Conservation (phyloP, 2,888 invertebrate genomes). For the Clostera curtula region DNA sequence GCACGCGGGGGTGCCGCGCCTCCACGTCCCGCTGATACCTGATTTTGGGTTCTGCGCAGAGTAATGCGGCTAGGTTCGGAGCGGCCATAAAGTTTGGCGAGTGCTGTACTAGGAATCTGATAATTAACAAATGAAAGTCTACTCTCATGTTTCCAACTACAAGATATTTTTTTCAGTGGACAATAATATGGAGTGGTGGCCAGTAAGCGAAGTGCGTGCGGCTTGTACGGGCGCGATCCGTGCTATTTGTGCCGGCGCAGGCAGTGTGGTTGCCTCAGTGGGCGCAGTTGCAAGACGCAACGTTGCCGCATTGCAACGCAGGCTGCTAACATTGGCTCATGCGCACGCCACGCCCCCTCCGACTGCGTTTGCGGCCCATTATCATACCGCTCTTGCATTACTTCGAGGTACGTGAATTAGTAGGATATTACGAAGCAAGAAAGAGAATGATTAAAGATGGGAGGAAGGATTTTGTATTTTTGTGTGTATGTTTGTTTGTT, state of each 20-base stretch:
- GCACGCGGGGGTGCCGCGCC: too few species aligned
- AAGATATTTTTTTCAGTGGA: constrained; percentile 21
- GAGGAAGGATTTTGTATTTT: too few species aligned
- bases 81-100: too few species aligned
- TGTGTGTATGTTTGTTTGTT: too few species aligned
- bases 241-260: constrained; percentile 45
- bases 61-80: too few species aligned
- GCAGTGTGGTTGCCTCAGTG: constrained; percentile 16
- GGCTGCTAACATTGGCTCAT: constrained; percentile 53
- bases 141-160: too few species aligned
- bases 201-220: constrained; percentile 58
- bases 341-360: constrained; percentile 50
- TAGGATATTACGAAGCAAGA: too few species aligned
- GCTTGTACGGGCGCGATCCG: constrained; percentile 50
- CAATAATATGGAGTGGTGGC: constrained; percentile 54
- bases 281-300: constrained; percentile 48
- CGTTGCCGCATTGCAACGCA: constrained; percentile 55
- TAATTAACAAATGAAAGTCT: too few species aligned
- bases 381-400: constrained; percentile 57
- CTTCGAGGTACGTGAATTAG: constrained; percentile 53
- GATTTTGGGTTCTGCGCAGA: too few species aligned
- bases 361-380: constrained; percentile 48
- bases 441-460: too few species aligned
- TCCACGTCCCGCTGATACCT: too few species aligned
- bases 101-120: too few species aligned